Evolutionary conservation across 2,113 vertebrate genomes (phyloP).

Genomic region (Brachypteracias leptosomus): DNA sequence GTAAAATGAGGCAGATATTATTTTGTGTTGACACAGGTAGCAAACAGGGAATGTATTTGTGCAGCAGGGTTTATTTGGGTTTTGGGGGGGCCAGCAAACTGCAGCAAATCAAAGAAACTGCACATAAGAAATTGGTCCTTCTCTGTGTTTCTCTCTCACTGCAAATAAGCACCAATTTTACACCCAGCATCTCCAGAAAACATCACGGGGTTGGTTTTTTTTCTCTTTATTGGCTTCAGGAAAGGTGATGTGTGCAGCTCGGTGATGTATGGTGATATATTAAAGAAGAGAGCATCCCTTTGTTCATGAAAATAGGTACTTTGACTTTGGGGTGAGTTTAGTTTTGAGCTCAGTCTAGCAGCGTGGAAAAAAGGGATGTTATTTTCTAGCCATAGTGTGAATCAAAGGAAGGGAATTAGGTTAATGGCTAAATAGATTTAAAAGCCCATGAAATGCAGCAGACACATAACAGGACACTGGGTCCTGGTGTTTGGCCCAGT

Average conservation of each 20-base stretch:
- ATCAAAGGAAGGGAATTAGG: background rate
- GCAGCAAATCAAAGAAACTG: background rate
- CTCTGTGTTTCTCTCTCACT: background rate
- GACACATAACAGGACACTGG: background rate
- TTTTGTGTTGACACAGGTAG: background rate
- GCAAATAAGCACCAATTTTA: background rate
- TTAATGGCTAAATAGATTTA: background rate
- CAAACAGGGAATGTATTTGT: background rate
- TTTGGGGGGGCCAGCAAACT: background rate
- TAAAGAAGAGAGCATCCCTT: background rate
- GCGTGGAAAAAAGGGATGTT: background rate
- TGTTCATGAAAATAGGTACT: background rate
- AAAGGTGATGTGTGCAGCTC: background rate
- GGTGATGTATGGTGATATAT: rapidly evolving
- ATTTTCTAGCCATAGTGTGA: background rate
- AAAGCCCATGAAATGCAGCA: background rate
- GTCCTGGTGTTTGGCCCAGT: background rate
- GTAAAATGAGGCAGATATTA: background rate
- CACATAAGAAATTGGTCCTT: background rate
- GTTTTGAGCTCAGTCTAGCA: background rate
- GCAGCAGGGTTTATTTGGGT: background rate
- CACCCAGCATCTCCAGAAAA: background rate
- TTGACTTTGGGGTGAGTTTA: background rate
- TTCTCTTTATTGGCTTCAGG: background rate
- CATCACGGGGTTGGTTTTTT: background rate